phyloP scores from a whole-genome alignment of 2,113 vertebrate species.

The Anhinga rufa region DNA sequence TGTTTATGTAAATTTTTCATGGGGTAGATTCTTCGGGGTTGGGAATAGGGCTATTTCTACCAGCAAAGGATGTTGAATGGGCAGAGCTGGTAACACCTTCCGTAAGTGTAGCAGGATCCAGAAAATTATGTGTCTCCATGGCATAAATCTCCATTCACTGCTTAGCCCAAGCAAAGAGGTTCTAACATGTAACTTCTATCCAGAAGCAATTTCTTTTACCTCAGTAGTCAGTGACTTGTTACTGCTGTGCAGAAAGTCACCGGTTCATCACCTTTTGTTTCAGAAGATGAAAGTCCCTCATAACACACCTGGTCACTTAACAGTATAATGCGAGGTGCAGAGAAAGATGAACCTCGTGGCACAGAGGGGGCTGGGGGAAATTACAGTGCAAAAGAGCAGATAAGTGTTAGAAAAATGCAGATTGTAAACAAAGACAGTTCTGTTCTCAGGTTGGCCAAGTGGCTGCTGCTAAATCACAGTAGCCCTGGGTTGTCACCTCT shows the following conservation, averaged over 20 bases:
- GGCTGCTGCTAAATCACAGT: neutral
- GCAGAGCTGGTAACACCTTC: neutral
- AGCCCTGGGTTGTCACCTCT: conserved; percentile 19
- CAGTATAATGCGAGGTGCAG: neutral
- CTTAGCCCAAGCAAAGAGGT: neutral
- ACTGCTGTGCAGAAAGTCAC: neutral
- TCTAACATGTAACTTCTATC: neutral
- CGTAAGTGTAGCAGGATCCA: neutral
- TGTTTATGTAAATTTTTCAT: neutral
- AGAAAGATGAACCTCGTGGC: neutral
- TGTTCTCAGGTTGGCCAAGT: conserved; percentile 14
- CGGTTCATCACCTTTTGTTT: neutral
- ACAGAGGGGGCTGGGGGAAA: neutral
- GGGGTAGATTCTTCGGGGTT: neutral
- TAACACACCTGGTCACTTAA: neutral
- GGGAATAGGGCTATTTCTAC: neutral
- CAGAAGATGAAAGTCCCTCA: neutral
- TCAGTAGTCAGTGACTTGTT: neutral
- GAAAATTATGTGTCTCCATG: neutral
- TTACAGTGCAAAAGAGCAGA: neutral
- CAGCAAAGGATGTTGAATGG: neutral
- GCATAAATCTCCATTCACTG: neutral
- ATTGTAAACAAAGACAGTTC: conserved; percentile 39
- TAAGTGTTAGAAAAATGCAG: conserved; percentile 36
- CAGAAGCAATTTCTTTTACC: neutral